These are phyloP conservation scores for Tokudaia tokunoshimensis DNA, from an alignment of 2,797 vertebrate species.

Conservation along the genomic window DNA sequence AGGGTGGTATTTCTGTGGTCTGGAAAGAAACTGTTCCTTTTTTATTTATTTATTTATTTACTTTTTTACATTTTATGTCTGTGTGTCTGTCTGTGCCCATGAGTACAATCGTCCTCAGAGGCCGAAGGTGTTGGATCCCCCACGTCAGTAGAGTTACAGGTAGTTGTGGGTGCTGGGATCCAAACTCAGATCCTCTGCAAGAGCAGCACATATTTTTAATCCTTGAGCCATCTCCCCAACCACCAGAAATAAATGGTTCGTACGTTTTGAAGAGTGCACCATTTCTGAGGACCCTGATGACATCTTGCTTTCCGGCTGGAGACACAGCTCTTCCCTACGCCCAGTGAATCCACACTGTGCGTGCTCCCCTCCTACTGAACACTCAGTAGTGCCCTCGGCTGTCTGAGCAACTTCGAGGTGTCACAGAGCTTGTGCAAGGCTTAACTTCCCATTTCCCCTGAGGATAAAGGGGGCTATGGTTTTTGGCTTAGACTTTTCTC, in stretches of 20 bases:
- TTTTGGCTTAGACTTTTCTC: neutral
- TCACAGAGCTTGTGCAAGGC: neutral
- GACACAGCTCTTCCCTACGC: too few relatives aligned
- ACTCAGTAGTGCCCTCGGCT: neutral
- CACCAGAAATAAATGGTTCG: neutral
- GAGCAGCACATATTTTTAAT: neutral
- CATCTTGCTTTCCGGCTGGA: neutral
- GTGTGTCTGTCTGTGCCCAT: neutral
- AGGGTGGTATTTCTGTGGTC: neutral
- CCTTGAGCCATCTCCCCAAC: neutral
- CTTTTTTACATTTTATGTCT: neutral
- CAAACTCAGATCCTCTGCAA: neutral
- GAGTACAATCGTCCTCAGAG: too few relatives aligned
- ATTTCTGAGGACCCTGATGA: neutral
- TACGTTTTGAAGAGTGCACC: neutral
- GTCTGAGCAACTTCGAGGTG: neutral
- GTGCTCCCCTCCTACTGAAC: neutral
- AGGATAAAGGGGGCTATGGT: neutral
- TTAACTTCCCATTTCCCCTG: neutral
- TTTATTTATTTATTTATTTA: neutral
- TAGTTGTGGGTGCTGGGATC: neutral
- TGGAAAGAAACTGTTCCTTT: neutral
- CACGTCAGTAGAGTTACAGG: neutral
- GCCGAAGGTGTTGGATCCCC: neutral
- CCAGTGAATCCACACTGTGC: neutral